These are phyloP conservation scores for Chanos chanos DNA, from an alignment of 2,797 vertebrate genomes.

Conservation along the genomic window DNA sequence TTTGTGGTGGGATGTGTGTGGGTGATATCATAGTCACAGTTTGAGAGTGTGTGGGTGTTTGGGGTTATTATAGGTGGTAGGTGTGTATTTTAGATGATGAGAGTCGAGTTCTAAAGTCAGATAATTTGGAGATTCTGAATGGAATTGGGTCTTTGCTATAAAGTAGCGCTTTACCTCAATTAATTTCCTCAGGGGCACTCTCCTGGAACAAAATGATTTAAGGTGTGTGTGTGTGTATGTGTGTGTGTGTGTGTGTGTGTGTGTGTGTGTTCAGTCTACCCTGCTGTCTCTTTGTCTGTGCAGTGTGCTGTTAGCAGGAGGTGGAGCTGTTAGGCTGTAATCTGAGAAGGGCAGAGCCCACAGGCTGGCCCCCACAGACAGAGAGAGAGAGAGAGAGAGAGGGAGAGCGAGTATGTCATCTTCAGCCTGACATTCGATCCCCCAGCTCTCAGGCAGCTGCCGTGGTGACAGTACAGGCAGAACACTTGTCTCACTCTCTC, in stretches of 20 bases:
- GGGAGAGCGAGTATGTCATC: slow-evolving; percentile 32
- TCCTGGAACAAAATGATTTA: too few relatives aligned
- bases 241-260: slow-evolving; percentile 37
- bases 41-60: neutral
- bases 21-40: neutral
- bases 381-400: slow-evolving; percentile 3
- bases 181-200: too few relatives aligned
- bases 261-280: slow-evolving; percentile 17
- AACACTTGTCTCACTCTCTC: slow-evolving; percentile 37
- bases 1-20: too few relatives aligned
- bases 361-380: slow-evolving; percentile 34
- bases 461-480: slow-evolving; percentile 18
- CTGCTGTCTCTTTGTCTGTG: slow-evolving; percentile 40
- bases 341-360: slow-evolving; percentile 62
- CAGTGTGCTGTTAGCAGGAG: slow-evolving; percentile 50
- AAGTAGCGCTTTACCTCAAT: too few relatives aligned
- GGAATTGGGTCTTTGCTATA: too few relatives aligned
- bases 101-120: neutral
- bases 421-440: slow-evolving; percentile 45
- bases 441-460: slow-evolving; percentile 38
- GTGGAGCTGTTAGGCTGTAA: slow-evolving; percentile 72
- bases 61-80: slow-evolving; percentile 6
- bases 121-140: too few relatives aligned
- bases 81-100: neutral
- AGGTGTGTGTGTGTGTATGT: too few relatives aligned